Conservation (phyloP, 64 coral and sea anemone genomes). For the Acropora yongei region DNA sequence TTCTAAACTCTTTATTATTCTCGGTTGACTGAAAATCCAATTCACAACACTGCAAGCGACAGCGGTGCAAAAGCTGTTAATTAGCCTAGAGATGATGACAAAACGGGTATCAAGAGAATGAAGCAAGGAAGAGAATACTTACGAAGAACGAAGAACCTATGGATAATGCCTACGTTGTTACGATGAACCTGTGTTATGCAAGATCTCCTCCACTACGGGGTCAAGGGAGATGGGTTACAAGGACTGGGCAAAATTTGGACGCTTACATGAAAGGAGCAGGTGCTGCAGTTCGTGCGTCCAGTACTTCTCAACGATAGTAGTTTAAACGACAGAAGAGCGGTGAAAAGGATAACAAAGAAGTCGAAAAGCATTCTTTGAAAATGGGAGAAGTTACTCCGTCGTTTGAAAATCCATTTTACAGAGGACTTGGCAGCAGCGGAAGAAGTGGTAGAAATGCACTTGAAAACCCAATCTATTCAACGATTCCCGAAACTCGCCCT, state of each 20-base stretch:
- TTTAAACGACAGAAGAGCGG: neutral
- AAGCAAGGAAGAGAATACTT: slow-evolving; percentile 18
- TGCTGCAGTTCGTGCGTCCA: slow-evolving; percentile 1
- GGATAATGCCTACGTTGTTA: neutral
- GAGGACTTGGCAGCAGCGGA: neutral
- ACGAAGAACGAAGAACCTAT: slow-evolving; percentile 1
- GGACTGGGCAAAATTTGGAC: neutral
- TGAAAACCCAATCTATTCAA: neutral
- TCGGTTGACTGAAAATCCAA: slow-evolving; percentile 9
- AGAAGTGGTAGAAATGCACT: neutral
- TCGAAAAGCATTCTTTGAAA: neutral
- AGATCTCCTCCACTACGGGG: neutral
- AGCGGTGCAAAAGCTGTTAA: neutral
- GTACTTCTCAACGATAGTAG: neutral
- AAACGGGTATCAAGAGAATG: neutral
- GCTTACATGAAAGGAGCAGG: slow-evolving; percentile 5
- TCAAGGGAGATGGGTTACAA: too few relatives aligned
- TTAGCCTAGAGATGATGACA: neutral
- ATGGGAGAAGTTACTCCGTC: neutral
- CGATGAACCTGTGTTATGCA: neutral
- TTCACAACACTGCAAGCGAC: neutral
- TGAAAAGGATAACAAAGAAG: neutral
- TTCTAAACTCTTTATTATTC: neutral
- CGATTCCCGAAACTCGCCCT: neutral
- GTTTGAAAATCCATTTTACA: slow-evolving; percentile 31